These are phyloP conservation scores for Montipora capitata DNA, from an alignment of 92 coral and sea anemone genomes.

Conservation along the genomic window DNA sequence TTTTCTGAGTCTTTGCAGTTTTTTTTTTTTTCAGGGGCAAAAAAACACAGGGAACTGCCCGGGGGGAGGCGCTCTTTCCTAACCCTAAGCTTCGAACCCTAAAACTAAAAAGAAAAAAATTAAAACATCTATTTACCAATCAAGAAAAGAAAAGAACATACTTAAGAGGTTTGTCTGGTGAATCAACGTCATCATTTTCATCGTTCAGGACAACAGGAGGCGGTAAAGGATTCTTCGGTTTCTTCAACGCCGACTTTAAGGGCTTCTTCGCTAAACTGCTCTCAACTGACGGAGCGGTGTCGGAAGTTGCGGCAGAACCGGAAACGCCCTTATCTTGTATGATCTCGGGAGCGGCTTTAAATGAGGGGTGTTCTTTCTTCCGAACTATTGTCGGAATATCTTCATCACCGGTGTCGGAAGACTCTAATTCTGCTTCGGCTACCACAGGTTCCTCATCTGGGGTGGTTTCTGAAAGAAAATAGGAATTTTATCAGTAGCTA, in stretches of 20 bases:
- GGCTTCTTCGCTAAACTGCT: conserved; percentile 85
- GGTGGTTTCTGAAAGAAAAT: conserved; percentile 78
- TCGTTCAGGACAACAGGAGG: conserved; percentile 1
- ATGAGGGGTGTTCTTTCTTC: conserved; percentile 65
- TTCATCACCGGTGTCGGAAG: conserved; percentile 92
- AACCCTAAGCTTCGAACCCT: too few species aligned
- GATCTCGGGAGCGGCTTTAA: conserved; percentile 77
- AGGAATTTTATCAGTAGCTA: too few species aligned
- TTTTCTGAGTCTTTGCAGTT: too few species aligned
- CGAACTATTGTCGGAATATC: conserved; percentile 51
- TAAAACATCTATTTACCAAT: too few species aligned
- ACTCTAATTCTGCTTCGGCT: conserved; percentile 76
- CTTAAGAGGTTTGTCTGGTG: conserved; percentile 11
- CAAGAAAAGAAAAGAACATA: background rate
- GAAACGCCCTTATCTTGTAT: conserved; percentile 73
- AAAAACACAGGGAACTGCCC: too few species aligned
- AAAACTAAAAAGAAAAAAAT: too few species aligned
- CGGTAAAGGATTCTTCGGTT: conserved; percentile 61
- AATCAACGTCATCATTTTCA: conserved; percentile 8
- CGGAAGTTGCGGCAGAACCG: conserved; percentile 82
- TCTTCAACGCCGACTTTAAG: conserved; percentile 89
- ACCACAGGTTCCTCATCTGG: conserved; percentile 86
- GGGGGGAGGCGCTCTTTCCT: too few species aligned
- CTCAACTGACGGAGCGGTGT: conserved; percentile 78
- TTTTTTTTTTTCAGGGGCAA: too few species aligned